A percentile compares a stretch with the other conserved stretches of the same genome.
phyloP scores from a whole-genome alignment of 2,888 invertebrate genomes.

The Rhyacophila evoluta region DNA sequence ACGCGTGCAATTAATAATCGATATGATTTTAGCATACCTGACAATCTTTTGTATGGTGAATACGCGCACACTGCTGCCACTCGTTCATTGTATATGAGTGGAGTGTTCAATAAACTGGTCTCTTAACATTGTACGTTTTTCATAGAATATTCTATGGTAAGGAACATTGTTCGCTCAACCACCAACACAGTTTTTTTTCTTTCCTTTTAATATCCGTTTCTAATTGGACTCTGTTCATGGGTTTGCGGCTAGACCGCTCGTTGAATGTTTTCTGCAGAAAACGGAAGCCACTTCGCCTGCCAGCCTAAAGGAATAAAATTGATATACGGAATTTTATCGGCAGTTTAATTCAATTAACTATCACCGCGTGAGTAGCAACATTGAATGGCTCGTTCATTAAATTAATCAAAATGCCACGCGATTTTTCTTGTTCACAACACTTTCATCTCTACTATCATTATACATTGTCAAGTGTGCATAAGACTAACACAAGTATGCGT shows the following conservation, averaged over 20 bases:
- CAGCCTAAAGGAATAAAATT: not conserved
- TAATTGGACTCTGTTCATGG: not conserved
- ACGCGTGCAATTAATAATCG: too few relatives aligned
- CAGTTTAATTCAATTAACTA: not conserved
- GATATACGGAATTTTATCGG: not conserved
- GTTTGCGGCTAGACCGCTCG: constrained; percentile 15
- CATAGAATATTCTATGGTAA: not conserved
- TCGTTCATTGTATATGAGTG: too few relatives aligned
- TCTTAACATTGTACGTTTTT: too few relatives aligned
- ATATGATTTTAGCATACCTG: too few relatives aligned
- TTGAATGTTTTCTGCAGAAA: constrained; percentile 15
- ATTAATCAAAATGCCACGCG: not conserved
- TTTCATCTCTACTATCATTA: too few relatives aligned
- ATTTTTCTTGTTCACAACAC: not conserved
- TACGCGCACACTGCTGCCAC: too few relatives aligned
- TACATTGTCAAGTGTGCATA: too few relatives aligned
- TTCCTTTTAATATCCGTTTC: not conserved
- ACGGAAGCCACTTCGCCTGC: not conserved
- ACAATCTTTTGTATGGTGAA: too few relatives aligned
- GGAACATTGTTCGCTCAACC: not conserved
- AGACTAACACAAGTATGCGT: too few relatives aligned
- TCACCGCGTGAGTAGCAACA: not conserved
- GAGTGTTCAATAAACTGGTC: too few relatives aligned
- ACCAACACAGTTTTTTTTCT: not conserved
- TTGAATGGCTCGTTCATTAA: not conserved